Percentiles rank a stretch among this genome's conserved stretches.
Conservation (phyloP, 2,888 invertebrate genomes). For the Trichogramma evanescens region DNA sequence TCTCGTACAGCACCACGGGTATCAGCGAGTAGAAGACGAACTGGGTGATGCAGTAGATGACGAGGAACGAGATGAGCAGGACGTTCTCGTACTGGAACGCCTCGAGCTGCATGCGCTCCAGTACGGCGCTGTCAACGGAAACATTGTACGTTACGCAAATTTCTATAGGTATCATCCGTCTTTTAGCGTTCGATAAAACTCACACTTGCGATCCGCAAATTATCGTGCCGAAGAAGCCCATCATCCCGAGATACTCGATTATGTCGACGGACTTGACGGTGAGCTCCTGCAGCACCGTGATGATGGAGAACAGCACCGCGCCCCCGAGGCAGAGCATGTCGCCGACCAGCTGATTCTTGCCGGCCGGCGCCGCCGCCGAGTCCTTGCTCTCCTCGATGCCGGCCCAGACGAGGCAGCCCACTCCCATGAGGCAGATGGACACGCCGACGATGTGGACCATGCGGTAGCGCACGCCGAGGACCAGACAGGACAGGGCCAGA, state of each 20-base stretch:
- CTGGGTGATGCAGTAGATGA: constrained; percentile 64
- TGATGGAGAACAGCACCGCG: constrained; percentile 70
- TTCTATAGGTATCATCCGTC: not conserved
- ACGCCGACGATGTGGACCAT: constrained; percentile 74
- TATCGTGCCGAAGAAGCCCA: constrained; percentile 73
- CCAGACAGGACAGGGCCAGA: constrained; percentile 67
- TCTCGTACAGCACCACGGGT: constrained; percentile 66
- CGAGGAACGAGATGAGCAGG: constrained; percentile 56
- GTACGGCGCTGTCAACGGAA: constrained; percentile 47
- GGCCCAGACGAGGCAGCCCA: constrained; percentile 76
- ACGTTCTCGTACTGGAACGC: constrained; percentile 58
- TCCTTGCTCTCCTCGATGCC: constrained; percentile 67
- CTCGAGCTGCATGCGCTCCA: constrained; percentile 65
- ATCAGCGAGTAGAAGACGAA: constrained; percentile 71
- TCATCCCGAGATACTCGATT: constrained; percentile 73
- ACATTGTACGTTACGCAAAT: constrained; percentile 10
- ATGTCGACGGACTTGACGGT: constrained; percentile 70
- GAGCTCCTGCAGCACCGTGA: constrained; percentile 76
- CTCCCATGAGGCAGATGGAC: constrained; percentile 71
- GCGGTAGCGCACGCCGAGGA: constrained; percentile 68
- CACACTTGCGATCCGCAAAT: constrained; percentile 74
- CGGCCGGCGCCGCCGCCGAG: constrained; percentile 45
- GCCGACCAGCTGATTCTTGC: constrained; percentile 71
- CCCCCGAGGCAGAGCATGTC: constrained; percentile 76
- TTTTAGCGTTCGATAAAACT: constrained; percentile 39